Base-by-base conservation (phyloP, 2,888 invertebrate species). In the Pteria penguin region DNA sequence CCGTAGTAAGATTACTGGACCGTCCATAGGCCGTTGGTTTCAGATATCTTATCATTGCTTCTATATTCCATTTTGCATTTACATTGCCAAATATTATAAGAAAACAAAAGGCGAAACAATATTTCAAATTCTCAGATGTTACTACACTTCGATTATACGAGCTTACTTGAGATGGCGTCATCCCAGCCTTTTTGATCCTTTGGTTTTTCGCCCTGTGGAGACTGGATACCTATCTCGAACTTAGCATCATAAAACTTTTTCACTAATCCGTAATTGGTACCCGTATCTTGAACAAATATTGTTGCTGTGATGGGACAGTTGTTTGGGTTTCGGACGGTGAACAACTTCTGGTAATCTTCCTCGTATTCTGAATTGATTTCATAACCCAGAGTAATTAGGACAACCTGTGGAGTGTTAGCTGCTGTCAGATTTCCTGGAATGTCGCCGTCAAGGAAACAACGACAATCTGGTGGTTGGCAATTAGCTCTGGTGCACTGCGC, bases 151-250 rank as follows among this genome's bases (percentile, higher is more conserved):
- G n/a, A n/a, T n/a, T n/a, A n/a, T n/a, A n/a, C n/a, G n/a, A n/a
- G 45, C 81, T 78, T 71, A 87, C 87, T 74, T 74, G 79, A 79
- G 2, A 84, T 66, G 54, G 68, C 62, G 5, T 78, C 62, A 5
- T 72, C 72, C 86, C 86, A 86, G 11, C 72, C 80, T 2, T 70
- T 71, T 2, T 77, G 68, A 4, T 69, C 74, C 0, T 18, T 55
- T 0, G 87, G 87, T 5, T 76, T 60, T 2, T 72, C 81, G 3
- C 86, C 87, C 67, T 84, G 75, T 0, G 75, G 4, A 0, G 85
- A 80, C 2, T 80, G 74, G 18, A 86, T 72, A 0, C 85, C 88
- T 14, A 88, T 82, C 73, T 88, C 88, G 65, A 86, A 83, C 4
- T 85, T 84, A 0, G 68, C 54, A 27, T 82, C 79, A 36, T 60